Base-by-base conservation (phyloP, 2,888 invertebrate genomes). In the Nomada goodeniana region DNA sequence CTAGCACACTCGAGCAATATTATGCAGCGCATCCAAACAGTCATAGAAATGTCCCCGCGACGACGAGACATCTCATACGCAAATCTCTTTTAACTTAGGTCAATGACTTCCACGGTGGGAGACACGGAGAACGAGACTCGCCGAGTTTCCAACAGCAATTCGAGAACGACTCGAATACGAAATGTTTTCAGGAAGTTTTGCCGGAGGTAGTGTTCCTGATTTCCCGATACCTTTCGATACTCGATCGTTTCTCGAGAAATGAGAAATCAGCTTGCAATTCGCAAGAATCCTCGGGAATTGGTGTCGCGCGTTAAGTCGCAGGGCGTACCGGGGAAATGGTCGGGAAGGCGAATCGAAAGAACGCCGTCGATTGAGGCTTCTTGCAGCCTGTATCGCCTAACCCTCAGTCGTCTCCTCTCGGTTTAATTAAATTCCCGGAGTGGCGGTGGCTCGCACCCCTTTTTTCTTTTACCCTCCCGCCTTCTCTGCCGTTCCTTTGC, bases 401-500 rank as follows among this genome's bases (percentile, higher is more conserved):
- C 83, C 80, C 84, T 80, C 73, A 77, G 73, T 42, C 70, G 20
- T 76, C 85, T 79, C 73, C 80, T 74, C 89, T 84, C 79, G 89
- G 86, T 92, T 92, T 93, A 93, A 93, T 92, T 93, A 92, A 93
- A 92, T 93, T 92, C 92, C 90, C 89, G 78, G 86, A 76, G 81
- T 82, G 88, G 87, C 85, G 77, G 81, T 82, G 88, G 87, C 85
- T 80, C 68, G 67, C 78, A 42, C 71, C 70, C 76, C 72, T 59
- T 71, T 67, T 59, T 50, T 64, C 47, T 52, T 42, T 29, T 18
- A 26, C 57, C 3, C 59, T 36, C 64, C 10, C 20, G 18, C 44
- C 44, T 3, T 2, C 36, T 26, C 29, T 20, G 18, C 55, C 18
- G 47, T 36, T 29, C 42, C 36, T n/a, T 63, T 61, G 63, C 68